Percentiles rank a stretch among this genome's conserved stretches.
phyloP scores from a whole-genome alignment of 2,797 vertebrate species.

The Argya squamiceps region DNA sequence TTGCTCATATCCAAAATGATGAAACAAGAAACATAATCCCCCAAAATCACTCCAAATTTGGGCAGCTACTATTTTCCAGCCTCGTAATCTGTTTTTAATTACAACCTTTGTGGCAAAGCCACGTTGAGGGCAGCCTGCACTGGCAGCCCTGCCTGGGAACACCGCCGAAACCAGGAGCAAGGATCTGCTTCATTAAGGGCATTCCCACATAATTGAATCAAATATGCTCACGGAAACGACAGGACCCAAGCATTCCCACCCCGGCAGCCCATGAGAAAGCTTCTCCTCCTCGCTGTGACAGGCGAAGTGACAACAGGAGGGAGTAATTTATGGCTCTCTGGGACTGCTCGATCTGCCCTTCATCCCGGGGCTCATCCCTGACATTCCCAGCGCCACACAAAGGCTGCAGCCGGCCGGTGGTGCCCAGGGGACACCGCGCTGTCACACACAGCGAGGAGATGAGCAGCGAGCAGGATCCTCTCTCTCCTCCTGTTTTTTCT shows the following conservation, averaged over 20 bases:
- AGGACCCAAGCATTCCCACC: constrained; percentile 49
- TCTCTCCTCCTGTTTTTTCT: background rate
- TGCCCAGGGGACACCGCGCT: constrained; percentile 27
- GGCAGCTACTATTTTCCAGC: background rate
- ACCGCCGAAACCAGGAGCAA: background rate
- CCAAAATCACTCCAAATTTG: background rate
- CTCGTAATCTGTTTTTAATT: background rate
- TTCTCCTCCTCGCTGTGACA: background rate
- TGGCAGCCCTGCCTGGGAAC: constrained; percentile 17
- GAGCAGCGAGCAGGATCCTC: background rate
- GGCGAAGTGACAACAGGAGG: constrained; percentile 24
- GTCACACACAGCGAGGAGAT: background rate
- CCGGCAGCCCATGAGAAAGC: constrained; percentile 35
- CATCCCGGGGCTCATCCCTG: background rate
- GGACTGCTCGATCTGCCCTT: background rate
- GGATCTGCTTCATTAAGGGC: background rate
- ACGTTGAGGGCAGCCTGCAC: background rate
- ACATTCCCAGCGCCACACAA: constrained; percentile 52
- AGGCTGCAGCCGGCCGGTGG: background rate
- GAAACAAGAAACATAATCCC: background rate
- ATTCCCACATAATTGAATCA: constrained; percentile 25
- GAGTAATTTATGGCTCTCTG: constrained; percentile 46
- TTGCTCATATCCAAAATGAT: background rate
- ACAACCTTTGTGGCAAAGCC: background rate
- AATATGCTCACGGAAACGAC: background rate